Conservation (phyloP, 2,888 invertebrate species). For the Blastobasis adustella region DNA sequence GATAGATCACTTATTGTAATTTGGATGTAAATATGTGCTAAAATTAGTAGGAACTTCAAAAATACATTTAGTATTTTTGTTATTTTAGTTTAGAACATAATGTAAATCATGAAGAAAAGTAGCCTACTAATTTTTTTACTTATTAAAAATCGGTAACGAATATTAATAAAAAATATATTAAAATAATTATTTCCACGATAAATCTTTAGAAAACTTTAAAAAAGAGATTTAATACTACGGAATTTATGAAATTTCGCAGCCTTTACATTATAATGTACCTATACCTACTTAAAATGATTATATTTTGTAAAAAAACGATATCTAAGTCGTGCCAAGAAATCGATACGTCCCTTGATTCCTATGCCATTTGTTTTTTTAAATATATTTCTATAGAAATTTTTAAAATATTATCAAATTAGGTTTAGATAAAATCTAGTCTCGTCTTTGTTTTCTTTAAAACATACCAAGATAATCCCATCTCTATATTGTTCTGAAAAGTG, state of each 20-base stretch:
- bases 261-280: too few species aligned
- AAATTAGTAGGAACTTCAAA: neutral
- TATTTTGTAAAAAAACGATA: slow-evolving; percentile 17
- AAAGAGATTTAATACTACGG: neutral
- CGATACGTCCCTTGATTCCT: slow-evolving; percentile 35
- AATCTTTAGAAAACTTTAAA: too few species aligned
- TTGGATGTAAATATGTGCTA: too few species aligned
- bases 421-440: slow-evolving; percentile 8
- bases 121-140: too few species aligned
- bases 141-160: too few species aligned
- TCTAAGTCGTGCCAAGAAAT: slow-evolving; percentile 43
- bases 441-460: neutral
- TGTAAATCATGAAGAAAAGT: too few species aligned
- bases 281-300: neutral
- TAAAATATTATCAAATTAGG: slow-evolving; percentile 28
- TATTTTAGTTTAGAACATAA: too few species aligned
- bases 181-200: neutral
- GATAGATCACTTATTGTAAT: too few species aligned
- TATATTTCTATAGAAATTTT: slow-evolving; percentile 48
- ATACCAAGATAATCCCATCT: too few species aligned
- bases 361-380: slow-evolving; percentile 41
- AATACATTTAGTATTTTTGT: too few species aligned
- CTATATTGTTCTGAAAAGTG: too few species aligned
- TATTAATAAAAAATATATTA: neutral
- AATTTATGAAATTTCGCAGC: neutral